Conservation (phyloP, 35 echinoderm and acorn worm species). For the Heliocidaris tuberculata region DNA sequence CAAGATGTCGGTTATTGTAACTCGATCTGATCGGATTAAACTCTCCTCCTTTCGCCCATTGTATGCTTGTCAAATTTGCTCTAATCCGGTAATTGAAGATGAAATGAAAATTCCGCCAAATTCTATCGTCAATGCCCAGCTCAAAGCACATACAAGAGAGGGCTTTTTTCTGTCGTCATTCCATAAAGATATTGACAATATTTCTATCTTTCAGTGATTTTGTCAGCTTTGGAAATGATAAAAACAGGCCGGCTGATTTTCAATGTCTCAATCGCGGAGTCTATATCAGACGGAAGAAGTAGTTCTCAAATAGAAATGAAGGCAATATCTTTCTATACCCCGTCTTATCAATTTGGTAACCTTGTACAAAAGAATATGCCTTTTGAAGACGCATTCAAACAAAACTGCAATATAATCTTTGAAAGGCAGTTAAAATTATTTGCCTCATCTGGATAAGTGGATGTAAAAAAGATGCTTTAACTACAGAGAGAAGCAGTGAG, state of each 20-base stretch:
- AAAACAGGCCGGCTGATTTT: neutral
- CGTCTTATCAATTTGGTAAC: neutral
- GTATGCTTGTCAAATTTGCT: conserved; percentile 36
- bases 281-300: neutral
- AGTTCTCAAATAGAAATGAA: neutral
- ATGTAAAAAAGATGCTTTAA: too few species aligned
- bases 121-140: conserved; percentile 7
- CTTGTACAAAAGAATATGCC: neutral
- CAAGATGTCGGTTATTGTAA: conserved; percentile 31
- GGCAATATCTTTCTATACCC: neutral
- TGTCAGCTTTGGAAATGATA: neutral
- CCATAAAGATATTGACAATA: neutral
- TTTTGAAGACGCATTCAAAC: neutral
- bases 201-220: conserved; percentile 12
- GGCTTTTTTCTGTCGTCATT: neutral
- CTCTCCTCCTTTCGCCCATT: conserved; percentile 6
- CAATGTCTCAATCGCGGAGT: neutral
- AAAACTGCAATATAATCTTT: neutral
- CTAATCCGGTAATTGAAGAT: conserved; percentile 53
- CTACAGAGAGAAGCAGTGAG: too few species aligned
- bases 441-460: neutral
- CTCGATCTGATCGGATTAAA: conserved; percentile 36
- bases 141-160: conserved; percentile 14
- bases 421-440: neutral
- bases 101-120: conserved; percentile 46